Evolutionary conservation across 2,888 invertebrate genomes (phyloP), one percentile per base, ranked within the genome.

Genomic region (Cerceris ruficornis): DNA sequence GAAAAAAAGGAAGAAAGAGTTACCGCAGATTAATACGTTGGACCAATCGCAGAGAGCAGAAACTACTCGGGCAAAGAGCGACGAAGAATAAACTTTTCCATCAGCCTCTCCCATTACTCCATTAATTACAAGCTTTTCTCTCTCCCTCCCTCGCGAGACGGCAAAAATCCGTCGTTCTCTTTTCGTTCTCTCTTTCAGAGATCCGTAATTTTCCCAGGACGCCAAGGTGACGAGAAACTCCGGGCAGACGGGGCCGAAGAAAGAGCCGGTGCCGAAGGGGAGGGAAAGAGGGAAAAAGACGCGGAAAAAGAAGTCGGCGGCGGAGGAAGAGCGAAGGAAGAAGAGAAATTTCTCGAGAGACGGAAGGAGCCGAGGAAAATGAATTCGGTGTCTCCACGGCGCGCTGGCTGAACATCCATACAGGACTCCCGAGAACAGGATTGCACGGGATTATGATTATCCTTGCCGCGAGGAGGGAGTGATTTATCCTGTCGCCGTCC

Each of bases 401-500:
- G 65, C 28, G 57, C 55, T 64, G 68, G 62, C 57, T 72, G 80
- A 73, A 75, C 70, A 67, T 69, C 74, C 81, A 62, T 69, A 54
- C 75, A 71, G 74, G 69, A 84, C 79, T 83, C 80, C 82, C 81
- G 86, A 89, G 90, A 88, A 90, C 88, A 90, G 90, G 87, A 81
- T 84, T 85, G 82, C 81, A 78, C 81, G 79, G 82, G 86, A 87
- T 86, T 86, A 85, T 85, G 85, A 88, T 91, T 88, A 90, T 90
- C 90, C 86, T 87, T 79, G 67, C 74, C 69, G 81, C 77, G 81
- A 71, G 87, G 85, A 88, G 86, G 84, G 88, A 87, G 84, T 91
- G 91, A 91, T 91, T 91, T 91, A 91, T 91, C 88, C 88, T 80
- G 87, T 89, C 87, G 88, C 87, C 86, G 88, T 88, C 83, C 89